phyloP scores from a whole-genome alignment of 37 sponge, comb jelly and placozoan genomes.

The Ephydatia muelleri region DNA sequence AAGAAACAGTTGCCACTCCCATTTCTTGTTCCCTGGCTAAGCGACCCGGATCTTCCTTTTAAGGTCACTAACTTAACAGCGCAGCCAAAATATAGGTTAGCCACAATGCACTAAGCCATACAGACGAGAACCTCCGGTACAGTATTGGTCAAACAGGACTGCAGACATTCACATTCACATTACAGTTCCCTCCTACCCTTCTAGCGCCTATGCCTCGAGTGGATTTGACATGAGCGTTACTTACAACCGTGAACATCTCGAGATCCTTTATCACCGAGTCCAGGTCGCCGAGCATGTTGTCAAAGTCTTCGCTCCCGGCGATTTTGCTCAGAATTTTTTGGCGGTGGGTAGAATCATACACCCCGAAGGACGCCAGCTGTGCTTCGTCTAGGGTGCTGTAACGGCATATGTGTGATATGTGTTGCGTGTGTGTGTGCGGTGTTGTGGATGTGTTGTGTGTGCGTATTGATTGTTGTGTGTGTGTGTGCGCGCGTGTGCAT shows the following conservation, averaged over 20 bases:
- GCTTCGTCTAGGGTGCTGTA: conserved; percentile 26
- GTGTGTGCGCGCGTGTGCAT: conserved; percentile 15
- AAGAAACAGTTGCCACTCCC: no score
- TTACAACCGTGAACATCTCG: conserved; percentile 47
- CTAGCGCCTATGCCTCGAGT: no score
- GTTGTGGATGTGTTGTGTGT: no score
- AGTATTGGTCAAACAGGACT: no score
- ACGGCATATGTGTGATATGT: background rate
- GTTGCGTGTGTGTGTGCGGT: background rate
- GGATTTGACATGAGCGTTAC: background rate
- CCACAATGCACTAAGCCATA: background rate
- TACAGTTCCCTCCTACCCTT: no score
- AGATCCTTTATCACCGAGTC: conserved; percentile 61
- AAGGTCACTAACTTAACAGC: no score
- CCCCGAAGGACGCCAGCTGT: conserved; percentile 14
- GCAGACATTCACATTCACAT: no score
- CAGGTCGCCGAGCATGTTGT: conserved; percentile 58
- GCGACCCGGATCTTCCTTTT: no score
- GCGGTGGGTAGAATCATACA: conserved; percentile 48
- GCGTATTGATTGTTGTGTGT: background rate
- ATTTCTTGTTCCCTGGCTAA: no score
- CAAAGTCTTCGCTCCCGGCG: conserved; percentile 22
- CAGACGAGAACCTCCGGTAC: no score
- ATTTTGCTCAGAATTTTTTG: conserved; percentile 49
- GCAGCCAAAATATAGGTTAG: background rate